These are phyloP conservation scores for Danionella cerebrum DNA, from an alignment of 2,113 vertebrate species.

Conservation along the genomic window DNA sequence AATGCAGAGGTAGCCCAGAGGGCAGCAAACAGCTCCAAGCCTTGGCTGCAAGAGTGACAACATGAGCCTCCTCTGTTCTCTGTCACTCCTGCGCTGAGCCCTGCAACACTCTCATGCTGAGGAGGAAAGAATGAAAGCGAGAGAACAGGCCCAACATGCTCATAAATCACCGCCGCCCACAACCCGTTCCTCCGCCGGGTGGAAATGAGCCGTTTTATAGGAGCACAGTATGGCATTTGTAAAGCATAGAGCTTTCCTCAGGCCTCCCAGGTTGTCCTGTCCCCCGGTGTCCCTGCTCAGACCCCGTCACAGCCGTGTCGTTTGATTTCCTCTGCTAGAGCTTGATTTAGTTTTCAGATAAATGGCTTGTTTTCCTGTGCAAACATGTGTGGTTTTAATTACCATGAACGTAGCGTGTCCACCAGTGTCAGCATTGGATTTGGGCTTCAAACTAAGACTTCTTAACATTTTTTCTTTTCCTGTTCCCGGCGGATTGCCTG, in stretches of 20 bases:
- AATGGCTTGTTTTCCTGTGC: background rate
- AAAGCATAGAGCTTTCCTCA: slow-evolving; percentile 55
- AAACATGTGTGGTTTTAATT: slow-evolving; percentile 39
- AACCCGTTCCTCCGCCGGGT: slow-evolving; percentile 53
- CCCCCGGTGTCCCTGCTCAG: slow-evolving; percentile 26
- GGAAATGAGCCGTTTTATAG: slow-evolving; percentile 69
- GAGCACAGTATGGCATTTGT: slow-evolving; percentile 54
- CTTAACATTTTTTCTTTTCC: slow-evolving; percentile 3
- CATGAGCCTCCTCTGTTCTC: slow-evolving; percentile 58
- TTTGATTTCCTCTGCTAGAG: slow-evolving; percentile 15
- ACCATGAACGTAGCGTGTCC: slow-evolving; percentile 33
- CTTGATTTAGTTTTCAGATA: slow-evolving; percentile 11
- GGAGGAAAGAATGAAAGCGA: slow-evolving; percentile 37
- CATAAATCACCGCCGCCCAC: slow-evolving; percentile 57
- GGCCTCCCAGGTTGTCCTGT: slow-evolving; percentile 38
- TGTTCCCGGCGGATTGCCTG: too few species aligned
- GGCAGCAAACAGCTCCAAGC: slow-evolving; percentile 36
- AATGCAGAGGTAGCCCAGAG: slow-evolving; percentile 22
- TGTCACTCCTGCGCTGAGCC: slow-evolving; percentile 49
- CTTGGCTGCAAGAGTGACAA: slow-evolving; percentile 56
- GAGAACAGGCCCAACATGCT: slow-evolving; percentile 51
- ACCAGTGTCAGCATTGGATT: slow-evolving; percentile 8
- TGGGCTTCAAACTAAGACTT: slow-evolving; percentile 19
- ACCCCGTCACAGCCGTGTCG: background rate
- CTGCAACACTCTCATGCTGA: slow-evolving; percentile 45